phyloP scores from a whole-genome alignment of 1,140 invertebrate genomes.

The Orius insidiosus region DNA sequence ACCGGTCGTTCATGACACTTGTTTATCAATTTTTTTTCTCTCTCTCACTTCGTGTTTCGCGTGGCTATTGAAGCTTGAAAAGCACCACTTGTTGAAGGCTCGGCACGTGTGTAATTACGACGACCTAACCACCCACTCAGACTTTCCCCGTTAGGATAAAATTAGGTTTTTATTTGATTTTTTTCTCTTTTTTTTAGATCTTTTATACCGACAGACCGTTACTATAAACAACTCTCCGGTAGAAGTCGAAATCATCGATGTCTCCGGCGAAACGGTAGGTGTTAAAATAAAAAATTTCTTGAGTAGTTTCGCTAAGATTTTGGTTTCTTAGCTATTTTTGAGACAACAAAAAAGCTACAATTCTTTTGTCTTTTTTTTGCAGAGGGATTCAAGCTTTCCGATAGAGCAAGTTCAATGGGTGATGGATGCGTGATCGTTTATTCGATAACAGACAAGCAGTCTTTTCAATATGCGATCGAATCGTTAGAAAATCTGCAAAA shows the following conservation, averaged over 20 bases:
- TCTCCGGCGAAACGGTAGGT: slow-evolving; percentile 44
- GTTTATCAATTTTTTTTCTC: too few relatives aligned
- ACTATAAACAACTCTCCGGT: slow-evolving; percentile 46
- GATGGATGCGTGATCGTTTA: slow-evolving; percentile 64
- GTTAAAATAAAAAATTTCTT: too few relatives aligned
- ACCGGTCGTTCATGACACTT: too few relatives aligned
- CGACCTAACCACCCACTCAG: too few relatives aligned
- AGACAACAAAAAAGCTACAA: not conserved
- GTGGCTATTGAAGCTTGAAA: too few relatives aligned
- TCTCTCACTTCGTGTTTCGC: too few relatives aligned
- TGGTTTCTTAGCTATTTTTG: too few relatives aligned
- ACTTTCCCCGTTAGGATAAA: not conserved
- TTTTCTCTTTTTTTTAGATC: slow-evolving; percentile 38
- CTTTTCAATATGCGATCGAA: slow-evolving; percentile 47
- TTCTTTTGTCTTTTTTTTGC: slow-evolving; percentile 23
- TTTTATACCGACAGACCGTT: slow-evolving; percentile 54
- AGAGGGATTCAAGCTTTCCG: slow-evolving; percentile 30
- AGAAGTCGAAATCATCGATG: slow-evolving; percentile 60
- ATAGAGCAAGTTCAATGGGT: slow-evolving; percentile 44
- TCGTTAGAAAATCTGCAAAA: slow-evolving; percentile 39
- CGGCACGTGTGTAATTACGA: too few relatives aligned
- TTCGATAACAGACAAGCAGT: slow-evolving; percentile 52
- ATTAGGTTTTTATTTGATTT: slow-evolving; percentile 10
- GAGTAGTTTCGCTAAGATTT: too few relatives aligned
- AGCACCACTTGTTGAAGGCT: too few relatives aligned